Evolutionary conservation across 1,140 invertebrate genomes (phyloP).

Genomic region (Ericerus pela): DNA sequence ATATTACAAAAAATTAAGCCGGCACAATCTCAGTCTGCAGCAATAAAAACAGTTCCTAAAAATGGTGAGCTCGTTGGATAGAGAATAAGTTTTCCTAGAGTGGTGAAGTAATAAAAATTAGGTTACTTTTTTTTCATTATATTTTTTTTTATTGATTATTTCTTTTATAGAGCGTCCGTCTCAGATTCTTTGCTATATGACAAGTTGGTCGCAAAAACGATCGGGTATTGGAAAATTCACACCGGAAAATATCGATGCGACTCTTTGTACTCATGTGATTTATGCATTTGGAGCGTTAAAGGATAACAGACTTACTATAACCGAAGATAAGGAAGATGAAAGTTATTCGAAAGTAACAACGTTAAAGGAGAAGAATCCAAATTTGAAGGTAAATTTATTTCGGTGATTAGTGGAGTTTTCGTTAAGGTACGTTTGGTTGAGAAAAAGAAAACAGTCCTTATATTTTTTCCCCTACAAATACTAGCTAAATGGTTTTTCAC

Average conservation of each 20-base stretch:
- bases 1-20: constrained; percentile 44
- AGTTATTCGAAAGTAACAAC: constrained; percentile 70
- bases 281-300: constrained; percentile 83
- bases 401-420: no score
- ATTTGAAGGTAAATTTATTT: constrained; percentile 64
- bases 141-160: background rate
- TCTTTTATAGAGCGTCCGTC: constrained; percentile 53
- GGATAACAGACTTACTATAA: constrained; percentile 61
- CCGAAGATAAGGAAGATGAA: constrained; percentile 52
- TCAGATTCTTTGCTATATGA: constrained; percentile 83
- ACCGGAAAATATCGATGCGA: constrained; percentile 72
- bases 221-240: constrained; percentile 70
- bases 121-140: background rate
- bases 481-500: no score
- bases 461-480: no score
- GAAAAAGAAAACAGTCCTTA: no score
- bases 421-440: no score
- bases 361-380: constrained; percentile 74
- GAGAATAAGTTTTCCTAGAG: no score
- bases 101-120: background rate
- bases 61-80: constrained; percentile 31
- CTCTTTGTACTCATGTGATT: constrained; percentile 80
- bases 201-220: constrained; percentile 84
- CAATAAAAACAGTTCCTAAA: constrained; percentile 25
- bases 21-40: constrained; percentile 37